Evolutionary conservation across 2,888 invertebrate genomes (phyloP), one percentile per base, ranked within the genome.

Genomic region (Drosophila tripunctata): DNA sequence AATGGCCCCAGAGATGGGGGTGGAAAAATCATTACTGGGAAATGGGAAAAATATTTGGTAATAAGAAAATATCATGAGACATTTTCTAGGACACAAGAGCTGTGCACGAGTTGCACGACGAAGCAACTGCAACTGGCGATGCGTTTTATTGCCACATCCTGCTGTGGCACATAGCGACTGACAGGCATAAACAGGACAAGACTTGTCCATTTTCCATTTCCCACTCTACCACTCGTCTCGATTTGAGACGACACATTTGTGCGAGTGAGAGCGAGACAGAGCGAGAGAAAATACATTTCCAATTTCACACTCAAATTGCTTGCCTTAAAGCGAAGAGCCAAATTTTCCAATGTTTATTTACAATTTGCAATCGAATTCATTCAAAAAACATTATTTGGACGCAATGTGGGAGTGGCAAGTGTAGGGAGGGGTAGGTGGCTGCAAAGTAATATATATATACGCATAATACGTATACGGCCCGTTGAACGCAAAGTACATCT

Each of bases 301-400:
- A 85, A 80, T 87, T 80, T 80, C 82, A 74, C 80, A 81, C 87
- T 70, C 60, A 67, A 48, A 67, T 70, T 70, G 75, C 19, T 64
- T 40, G 60, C 51, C 48, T 62, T 73, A 48, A 54, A 50, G 44
- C 64, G 33, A 44, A 54, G 54, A 57, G 31, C 58, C 56, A 41
- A 64, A 71, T 62, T 66, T 68, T 72, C 45, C 47, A 70, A 47
- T 73, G 85, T 87, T 80, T 80, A 67, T 84, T 80, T 87, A 77
- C 75, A 67, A 77, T 84, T 80, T 77, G 74, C 81, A 80, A 74
- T 77, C 67, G 41, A 77, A 87, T 87, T 87, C 87, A 84, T 84
- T 84, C 74, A 77, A 72, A 62, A 73, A 77, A 72, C 58, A 73
- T 10, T 64, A 60, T 50, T 24, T 35, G 33, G 44, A 21, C 36